phyloP scores from a whole-genome alignment of 2,113 vertebrate genomes.

The Hipposideros armiger region DNA sequence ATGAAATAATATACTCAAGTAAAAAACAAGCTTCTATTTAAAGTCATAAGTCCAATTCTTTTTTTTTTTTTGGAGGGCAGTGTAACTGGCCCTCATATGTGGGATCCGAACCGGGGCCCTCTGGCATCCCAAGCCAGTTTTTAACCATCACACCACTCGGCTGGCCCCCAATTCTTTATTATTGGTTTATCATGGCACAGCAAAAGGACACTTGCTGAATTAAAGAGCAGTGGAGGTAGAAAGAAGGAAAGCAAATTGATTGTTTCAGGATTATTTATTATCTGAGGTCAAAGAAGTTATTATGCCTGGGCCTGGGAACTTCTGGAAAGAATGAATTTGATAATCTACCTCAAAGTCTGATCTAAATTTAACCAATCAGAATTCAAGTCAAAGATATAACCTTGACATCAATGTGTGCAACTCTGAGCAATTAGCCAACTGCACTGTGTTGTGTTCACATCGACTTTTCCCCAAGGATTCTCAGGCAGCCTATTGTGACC shows the following conservation, averaged over 20 bases:
- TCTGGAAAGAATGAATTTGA: neutral
- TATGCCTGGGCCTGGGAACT: neutral
- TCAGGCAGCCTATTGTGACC: neutral
- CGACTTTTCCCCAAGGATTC: neutral
- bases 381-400: neutral
- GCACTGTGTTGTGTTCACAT: accelerated
- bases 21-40: neutral
- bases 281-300: neutral
- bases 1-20: neutral
- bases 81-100: no score
- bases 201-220: neutral
- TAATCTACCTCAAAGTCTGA: neutral
- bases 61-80: neutral
- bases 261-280: neutral
- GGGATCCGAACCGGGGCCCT: no score
- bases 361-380: neutral
- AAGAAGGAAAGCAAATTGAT: neutral
- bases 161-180: neutral
- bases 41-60: neutral
- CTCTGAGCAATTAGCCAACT: neutral
- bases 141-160: no score
- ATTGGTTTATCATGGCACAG: neutral
- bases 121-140: no score
- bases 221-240: neutral
- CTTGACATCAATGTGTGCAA: neutral